phyloP scores from a whole-genome alignment of 1,140 invertebrate genomes.

The Pseudomyrmex dendroicus region DNA sequence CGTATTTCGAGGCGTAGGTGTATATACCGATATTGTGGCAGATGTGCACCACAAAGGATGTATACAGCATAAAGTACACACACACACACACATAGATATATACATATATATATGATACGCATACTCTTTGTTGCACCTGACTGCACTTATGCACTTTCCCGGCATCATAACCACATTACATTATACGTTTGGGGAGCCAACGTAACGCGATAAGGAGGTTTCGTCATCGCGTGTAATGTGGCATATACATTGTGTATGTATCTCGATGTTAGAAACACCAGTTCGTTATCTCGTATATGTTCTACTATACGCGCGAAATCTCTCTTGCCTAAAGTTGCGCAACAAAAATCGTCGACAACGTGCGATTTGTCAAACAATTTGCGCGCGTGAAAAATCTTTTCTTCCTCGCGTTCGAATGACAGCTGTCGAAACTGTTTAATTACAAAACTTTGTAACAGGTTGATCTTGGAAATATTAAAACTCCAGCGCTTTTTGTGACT shows the following conservation, averaged over 20 bases:
- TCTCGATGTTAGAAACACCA: neutral
- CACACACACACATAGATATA: neutral
- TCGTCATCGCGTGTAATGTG: constrained; percentile 40
- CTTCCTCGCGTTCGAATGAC: neutral
- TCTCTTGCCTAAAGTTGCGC: too few species aligned
- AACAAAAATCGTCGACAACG: constrained; percentile 5
- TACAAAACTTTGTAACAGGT: constrained; percentile 52
- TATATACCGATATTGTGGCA: constrained; percentile 47
- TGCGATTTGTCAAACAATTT: constrained; percentile 12
- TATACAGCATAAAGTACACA: constrained; percentile 38
- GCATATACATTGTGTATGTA: neutral
- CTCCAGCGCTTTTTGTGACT: too few species aligned
- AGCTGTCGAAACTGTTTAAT: constrained; percentile 36
- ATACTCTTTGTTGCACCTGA: constrained; percentile 57
- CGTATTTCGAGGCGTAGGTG: constrained; percentile 29
- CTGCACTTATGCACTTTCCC: constrained; percentile 57
- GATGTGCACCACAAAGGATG: constrained; percentile 49
- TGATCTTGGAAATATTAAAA: constrained; percentile 30
- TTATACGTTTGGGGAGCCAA: constrained; percentile 43
- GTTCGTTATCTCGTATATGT: too few species aligned
- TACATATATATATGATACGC: neutral
- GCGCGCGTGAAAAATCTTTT: neutral
- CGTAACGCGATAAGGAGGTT: constrained; percentile 49
- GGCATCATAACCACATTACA: constrained; percentile 51
- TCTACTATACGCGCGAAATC: too few species aligned